Conservation (phyloP, 2,888 invertebrate species). For the Portevinia maculata region DNA sequence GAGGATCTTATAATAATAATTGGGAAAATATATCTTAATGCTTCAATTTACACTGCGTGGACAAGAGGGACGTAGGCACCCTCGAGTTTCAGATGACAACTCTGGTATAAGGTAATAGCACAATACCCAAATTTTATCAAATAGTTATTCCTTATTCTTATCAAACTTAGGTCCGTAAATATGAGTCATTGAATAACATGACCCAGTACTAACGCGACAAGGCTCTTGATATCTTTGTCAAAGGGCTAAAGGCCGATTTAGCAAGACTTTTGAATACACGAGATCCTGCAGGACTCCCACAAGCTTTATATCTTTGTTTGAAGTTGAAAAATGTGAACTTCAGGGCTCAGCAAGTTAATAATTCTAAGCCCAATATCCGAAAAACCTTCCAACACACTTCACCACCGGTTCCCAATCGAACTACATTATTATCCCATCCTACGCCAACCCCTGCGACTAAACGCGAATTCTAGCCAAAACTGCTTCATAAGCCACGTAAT, state of each 20-base stretch:
- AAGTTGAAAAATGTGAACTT: conserved; percentile 30
- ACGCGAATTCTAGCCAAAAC: conserved; percentile 43
- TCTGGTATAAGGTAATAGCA: too few species aligned
- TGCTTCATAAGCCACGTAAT: conserved; percentile 41
- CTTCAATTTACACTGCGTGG: too few species aligned
- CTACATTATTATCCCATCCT: neutral
- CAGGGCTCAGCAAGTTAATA: conserved; percentile 8
- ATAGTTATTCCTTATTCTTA: too few species aligned
- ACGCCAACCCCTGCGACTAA: conserved; percentile 22
- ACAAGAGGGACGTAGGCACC: too few species aligned
- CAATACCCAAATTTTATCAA: too few species aligned
- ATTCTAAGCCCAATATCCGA: conserved; percentile 3
- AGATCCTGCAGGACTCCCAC: conserved; percentile 18
- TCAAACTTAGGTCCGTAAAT: too few species aligned
- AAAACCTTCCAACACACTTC: conserved; percentile 18
- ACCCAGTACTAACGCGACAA: too few species aligned
- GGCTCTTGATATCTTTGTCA: conserved; percentile 23
- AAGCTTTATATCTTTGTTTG: neutral
- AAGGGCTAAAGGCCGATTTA: too few species aligned
- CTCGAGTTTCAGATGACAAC: too few species aligned
- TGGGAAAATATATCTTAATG: too few species aligned
- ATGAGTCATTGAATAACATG: too few species aligned
- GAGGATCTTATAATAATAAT: too few species aligned
- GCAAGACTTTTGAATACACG: conserved; percentile 19
- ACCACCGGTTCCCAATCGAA: conserved; percentile 23